phyloP scores from a whole-genome alignment of 2,888 invertebrate species.

The Muschampia plurimacula region DNA sequence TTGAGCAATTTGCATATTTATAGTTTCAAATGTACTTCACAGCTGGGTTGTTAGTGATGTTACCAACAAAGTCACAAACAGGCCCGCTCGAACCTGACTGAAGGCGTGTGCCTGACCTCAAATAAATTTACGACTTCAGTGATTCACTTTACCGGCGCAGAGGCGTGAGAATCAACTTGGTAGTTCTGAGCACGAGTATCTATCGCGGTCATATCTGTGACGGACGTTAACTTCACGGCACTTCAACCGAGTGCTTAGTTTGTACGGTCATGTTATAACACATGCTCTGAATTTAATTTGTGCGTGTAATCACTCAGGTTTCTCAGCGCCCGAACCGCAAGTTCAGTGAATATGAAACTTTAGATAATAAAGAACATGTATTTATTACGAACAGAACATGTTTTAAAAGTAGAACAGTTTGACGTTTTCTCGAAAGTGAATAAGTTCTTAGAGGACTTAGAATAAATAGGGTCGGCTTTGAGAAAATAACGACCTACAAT shows the following conservation, averaged over 20 bases:
- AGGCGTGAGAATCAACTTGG: slow-evolving; percentile 55
- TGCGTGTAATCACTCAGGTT: slow-evolving; percentile 66
- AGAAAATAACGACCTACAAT: slow-evolving; percentile 44
- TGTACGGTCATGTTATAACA: slow-evolving; percentile 58
- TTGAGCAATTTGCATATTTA: slow-evolving; percentile 38
- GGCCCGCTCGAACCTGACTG: slow-evolving; percentile 63
- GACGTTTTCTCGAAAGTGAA: slow-evolving; percentile 20
- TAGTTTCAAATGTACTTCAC: slow-evolving; percentile 60
- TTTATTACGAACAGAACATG: slow-evolving; percentile 10
- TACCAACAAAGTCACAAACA: slow-evolving; percentile 69
- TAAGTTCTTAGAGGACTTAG: slow-evolving; percentile 11
- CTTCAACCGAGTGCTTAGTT: slow-evolving; percentile 48
- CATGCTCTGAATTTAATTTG: slow-evolving; percentile 65
- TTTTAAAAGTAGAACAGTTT: slow-evolving; percentile 11
- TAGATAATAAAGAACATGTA: slow-evolving; percentile 6
- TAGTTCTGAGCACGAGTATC: slow-evolving; percentile 55
- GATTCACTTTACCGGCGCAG: slow-evolving; percentile 59
- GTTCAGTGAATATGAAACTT: slow-evolving; percentile 36
- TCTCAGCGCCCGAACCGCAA: slow-evolving; percentile 32
- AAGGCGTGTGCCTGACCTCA: slow-evolving; percentile 70
- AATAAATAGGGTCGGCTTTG: slow-evolving; percentile 29
- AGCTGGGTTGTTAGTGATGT: slow-evolving; percentile 51
- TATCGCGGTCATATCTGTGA: slow-evolving; percentile 71
- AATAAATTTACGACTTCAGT: slow-evolving; percentile 72
- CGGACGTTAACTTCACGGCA: slow-evolving; percentile 65